Conservation (phyloP, 2,797 vertebrate genomes). For the Lindbergichthys nudifrons region DNA sequence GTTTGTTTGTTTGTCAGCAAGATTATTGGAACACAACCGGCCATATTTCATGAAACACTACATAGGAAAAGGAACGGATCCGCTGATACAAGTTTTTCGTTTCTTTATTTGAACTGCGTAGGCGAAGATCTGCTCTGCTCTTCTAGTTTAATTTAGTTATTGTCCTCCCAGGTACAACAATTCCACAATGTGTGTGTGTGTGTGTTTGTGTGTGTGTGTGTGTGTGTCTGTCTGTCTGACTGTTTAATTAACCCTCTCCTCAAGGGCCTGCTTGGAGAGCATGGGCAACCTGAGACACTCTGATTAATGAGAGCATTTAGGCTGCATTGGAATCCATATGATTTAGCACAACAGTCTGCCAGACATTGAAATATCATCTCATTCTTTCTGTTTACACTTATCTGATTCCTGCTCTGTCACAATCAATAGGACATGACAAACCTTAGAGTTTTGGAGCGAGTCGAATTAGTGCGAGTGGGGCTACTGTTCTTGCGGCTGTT, state of each 20-base stretch:
- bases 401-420: conserved; percentile 65
- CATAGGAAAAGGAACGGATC: no score
- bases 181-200: conserved; percentile 20
- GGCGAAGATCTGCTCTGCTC: no score
- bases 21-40: no score
- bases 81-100: no score
- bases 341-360: conserved; percentile 61
- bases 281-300: conserved; percentile 64
- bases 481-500: conserved; percentile 44
- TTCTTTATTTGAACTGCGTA: no score
- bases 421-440: conserved; percentile 77
- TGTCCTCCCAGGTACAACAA: no score
- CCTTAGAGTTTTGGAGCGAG: conserved; percentile 35
- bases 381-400: conserved; percentile 76
- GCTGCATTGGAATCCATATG: conserved; percentile 76
- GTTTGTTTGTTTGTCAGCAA: no score
- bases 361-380: conserved; percentile 80
- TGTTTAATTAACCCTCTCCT: conserved; percentile 80
- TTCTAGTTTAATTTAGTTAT: no score
- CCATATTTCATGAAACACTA: no score
- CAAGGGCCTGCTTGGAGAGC: conserved; percentile 56
- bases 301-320: conserved; percentile 84
- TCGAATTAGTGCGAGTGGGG: conserved; percentile 36
- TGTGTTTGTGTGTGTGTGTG: conserved; percentile 25
- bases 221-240: conserved; percentile 5